Evolutionary conservation across 2,888 invertebrate species (phyloP).

Genomic region (Pristionchus maxplancki): DNA sequence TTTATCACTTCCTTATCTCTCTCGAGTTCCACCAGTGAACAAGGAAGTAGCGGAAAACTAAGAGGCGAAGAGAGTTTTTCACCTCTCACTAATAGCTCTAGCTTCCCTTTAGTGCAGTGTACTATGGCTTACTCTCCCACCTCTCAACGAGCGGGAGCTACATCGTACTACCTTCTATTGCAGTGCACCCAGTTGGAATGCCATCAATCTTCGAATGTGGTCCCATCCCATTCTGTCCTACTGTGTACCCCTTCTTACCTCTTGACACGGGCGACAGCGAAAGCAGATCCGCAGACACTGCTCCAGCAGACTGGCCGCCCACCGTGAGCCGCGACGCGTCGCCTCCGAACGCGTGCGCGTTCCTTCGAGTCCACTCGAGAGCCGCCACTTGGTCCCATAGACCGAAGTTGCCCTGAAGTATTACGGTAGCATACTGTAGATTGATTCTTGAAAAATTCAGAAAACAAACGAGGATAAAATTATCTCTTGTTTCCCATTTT

Average conservation of each 20-base stretch:
- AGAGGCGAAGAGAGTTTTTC: too few species aligned
- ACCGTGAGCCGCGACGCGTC: slow-evolving; percentile 61
- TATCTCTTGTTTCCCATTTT: not conserved
- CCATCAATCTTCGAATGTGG: too few species aligned
- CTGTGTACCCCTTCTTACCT: slow-evolving; percentile 50
- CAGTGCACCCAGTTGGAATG: too few species aligned
- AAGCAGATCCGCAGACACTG: slow-evolving; percentile 69
- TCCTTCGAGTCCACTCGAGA: slow-evolving; percentile 67
- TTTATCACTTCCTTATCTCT: not conserved
- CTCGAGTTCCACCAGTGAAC: slow-evolving; percentile 32
- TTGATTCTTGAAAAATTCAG: too few species aligned
- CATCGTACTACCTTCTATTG: too few species aligned
- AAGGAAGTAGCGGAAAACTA: not conserved
- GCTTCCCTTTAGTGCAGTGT: too few species aligned
- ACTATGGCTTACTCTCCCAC: too few species aligned
- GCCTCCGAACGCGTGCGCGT: slow-evolving; percentile 67
- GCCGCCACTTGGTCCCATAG: slow-evolving; percentile 66
- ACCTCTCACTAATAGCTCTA: not conserved
- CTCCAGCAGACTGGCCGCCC: slow-evolving; percentile 73
- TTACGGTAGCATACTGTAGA: too few species aligned
- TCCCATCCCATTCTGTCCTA: too few species aligned
- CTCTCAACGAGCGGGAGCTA: too few species aligned
- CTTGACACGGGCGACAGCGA: slow-evolving; percentile 69
- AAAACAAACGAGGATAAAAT: too few species aligned
- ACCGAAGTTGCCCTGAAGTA: slow-evolving; percentile 64